Base-by-base conservation (phyloP, 1,140 invertebrate genomes). In the Habropoda laboriosa region DNA sequence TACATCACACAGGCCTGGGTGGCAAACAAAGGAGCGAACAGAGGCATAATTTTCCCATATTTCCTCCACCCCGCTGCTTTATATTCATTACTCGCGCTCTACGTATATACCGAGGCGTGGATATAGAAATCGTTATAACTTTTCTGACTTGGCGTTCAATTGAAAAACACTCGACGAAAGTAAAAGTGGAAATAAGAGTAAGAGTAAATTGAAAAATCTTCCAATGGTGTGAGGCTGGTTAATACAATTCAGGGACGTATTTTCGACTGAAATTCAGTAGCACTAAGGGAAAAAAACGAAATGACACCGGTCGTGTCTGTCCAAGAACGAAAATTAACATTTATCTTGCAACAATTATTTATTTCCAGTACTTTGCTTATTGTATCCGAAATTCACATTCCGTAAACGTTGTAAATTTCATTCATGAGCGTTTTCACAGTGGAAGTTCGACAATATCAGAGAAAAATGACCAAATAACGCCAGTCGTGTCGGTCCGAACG, bases 21-120 rank as follows among this genome's bases (percentile, higher is more conserved):
- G 38, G 10, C 24, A 42, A 73, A 73, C 8, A 73, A 49, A 47
- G 42, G 18, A 66, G 57, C 21, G 8, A 61, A 61, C 57, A 0
- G 47, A 27, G 38, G 60, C 27, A 55, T 75, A 75, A 75, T 75
- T 66, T 27, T 18, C 6, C n/a, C 6, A 42, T 64, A 66, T 75
- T 66, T 66, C 8, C 47, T 38, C 45, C 0, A n/a, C 4, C 47
- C 1, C 21, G 18, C 60, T 30, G 16, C n/a, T 75, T 66, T 55
- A 27, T 75, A 75, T 75, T 75, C 47, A 66, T 53, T 55, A 42
- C 30, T 32, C n/a, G 45, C 27, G 16, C 18, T 38, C 10, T 6
- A n/a, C n/a, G n/a, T n/a, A n/a, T n/a, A 12, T 38, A n/a, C 10
- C 16, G 16, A 24, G 27, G 8, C 71, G n/a, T 12, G 47, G 24